Base-by-base conservation (phyloP, 2,888 invertebrate species). In the Nemurella pictetii region DNA sequence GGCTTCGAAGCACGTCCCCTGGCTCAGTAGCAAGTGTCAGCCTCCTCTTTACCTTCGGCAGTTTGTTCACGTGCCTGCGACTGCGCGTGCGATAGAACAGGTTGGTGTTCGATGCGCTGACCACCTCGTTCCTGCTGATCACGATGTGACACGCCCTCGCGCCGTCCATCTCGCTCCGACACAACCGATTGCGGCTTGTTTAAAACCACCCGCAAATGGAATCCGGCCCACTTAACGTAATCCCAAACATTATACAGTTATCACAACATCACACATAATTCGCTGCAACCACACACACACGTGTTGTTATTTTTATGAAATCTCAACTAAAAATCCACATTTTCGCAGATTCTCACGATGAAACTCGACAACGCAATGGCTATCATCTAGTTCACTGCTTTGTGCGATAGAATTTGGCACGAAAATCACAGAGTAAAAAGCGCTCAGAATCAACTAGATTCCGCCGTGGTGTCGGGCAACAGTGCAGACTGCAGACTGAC, bases 11-110 rank as follows among this genome's bases (percentile, higher is more conserved):
- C 20, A 12, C 20, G 55, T 12, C 55, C 55, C 4, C n/a, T n/a
- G n/a, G n/a, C n/a, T n/a, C n/a, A n/a, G n/a, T n/a, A n/a, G n/a
- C 15, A 20, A 20, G 55, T 55, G 55, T 55, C 55, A 7, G n/a
- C n/a, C n/a, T n/a, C n/a, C n/a, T n/a, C n/a, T 80, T 32, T 72
- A 86, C 86, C 86, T 86, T 86, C 28, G 86, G 86, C 77, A 81
- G 75, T 36, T 85, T 86, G 80, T 84, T 83, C 30, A 83, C 72
- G 26, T 83, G 83, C 72, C 85, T 85, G 9, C 86, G 85, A 55
- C 83, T 78, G n/a, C 86, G 32, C n/a, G 85, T 74, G 32, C 85
- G 84, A 35, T 81, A 81, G 81, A 85, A 85, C 78, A 85, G 78
- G 72, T 84, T 77, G 26, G n/a, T 77, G 84, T 80, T 84, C 9